These are phyloP conservation scores for Arctia plantaginis DNA, from an alignment of 2,888 invertebrate species.

Conservation along the genomic window DNA sequence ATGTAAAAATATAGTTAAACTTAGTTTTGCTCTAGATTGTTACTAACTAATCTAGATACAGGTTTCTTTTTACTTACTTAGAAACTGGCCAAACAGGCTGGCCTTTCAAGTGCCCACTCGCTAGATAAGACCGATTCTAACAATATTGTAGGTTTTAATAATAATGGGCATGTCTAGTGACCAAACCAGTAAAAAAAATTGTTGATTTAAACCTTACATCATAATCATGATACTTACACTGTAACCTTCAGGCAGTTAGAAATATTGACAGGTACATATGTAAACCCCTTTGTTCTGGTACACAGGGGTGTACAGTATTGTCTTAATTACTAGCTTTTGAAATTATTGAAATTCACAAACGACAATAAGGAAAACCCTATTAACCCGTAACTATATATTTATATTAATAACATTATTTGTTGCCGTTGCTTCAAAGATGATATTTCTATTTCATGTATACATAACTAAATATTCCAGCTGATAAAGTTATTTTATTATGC, in stretches of 20 bases:
- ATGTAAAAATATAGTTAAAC: constrained; percentile 28
- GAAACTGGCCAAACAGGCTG: constrained; percentile 33
- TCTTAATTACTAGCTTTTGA: background rate
- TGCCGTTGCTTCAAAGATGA: background rate
- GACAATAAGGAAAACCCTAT: background rate
- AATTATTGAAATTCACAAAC: background rate
- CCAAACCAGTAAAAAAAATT: constrained; percentile 18
- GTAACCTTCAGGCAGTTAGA: background rate
- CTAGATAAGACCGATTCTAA: constrained; percentile 35
- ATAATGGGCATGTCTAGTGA: constrained; percentile 30
- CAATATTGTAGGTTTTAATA: constrained; percentile 33
- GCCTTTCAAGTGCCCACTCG: constrained; percentile 33
- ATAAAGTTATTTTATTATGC: background rate
- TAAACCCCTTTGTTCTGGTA: background rate
- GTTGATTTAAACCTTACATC: too few species aligned
- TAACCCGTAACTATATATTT: background rate
- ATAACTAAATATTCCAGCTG: background rate
- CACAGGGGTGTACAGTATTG: background rate
- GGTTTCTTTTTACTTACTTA: constrained; percentile 37
- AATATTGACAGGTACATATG: background rate
- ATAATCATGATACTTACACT: background rate
- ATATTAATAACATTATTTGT: background rate
- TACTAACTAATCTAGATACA: constrained; percentile 31
- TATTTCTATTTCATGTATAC: background rate
- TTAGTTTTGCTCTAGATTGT: constrained; percentile 31